Conservation (phyloP, 2,888 invertebrate species). For the Acanthosepion esculentum region DNA sequence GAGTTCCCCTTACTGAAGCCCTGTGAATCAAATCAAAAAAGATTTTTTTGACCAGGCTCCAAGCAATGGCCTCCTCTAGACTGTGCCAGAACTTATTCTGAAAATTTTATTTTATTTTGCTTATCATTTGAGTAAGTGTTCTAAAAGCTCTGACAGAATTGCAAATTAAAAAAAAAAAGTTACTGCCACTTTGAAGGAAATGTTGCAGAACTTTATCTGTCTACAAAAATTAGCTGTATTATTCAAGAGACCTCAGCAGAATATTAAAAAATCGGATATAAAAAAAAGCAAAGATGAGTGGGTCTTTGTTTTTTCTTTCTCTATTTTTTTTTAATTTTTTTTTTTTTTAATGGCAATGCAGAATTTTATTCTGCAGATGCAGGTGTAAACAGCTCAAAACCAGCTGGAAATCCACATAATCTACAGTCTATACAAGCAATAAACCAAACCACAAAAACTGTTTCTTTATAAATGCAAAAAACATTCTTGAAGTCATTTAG, state of each 20-base stretch:
- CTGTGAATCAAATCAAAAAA: no score
- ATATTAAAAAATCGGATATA: not conserved
- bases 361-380: not conserved
- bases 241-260: conserved; percentile 2
- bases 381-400: not conserved
- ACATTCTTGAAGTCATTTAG: not conserved
- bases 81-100: not conserved
- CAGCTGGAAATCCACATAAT: not conserved
- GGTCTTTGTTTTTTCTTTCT: no score
- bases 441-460: conserved; percentile 15
- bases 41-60: no score
- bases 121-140: not conserved
- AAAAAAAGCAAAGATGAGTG: not conserved
- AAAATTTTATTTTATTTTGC: not conserved
- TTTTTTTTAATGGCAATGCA: not conserved
- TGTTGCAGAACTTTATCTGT: not conserved
- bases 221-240: not conserved
- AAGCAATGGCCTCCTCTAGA: not conserved
- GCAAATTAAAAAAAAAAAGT: not conserved
- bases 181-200: not conserved
- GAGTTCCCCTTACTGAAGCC: not conserved
- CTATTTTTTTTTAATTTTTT: not conserved
- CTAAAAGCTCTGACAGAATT: not conserved
- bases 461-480: conserved; percentile 33
- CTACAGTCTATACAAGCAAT: conserved; percentile 22